Base-by-base conservation (phyloP, 64 coral and sea anemone species). In the Montipora efflorescens region DNA sequence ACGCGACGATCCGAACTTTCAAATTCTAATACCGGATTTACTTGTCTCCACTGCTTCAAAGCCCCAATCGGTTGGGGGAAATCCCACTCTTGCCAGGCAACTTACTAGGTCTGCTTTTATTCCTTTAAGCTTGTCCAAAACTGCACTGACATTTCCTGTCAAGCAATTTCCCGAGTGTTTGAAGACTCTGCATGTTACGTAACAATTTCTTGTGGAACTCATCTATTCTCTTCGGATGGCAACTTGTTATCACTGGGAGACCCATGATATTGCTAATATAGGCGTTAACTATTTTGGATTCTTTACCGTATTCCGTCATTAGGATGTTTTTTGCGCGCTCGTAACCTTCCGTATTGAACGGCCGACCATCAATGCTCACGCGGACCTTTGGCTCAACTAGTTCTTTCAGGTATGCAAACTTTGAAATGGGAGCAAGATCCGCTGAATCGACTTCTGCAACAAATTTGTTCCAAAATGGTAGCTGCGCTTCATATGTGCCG, bases 401-500 rank as follows among this genome's bases (percentile, higher is more conserved):
- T 57, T 92, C 90, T 15, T 85, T 92, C 20, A 92, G 22, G 66
- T 92, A 62, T 4, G 72, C 53, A 46, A 92, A 92, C 48, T 92
- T 92, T 2, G 80, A 77, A 46, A 64, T 57, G 5, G 50, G 14
- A 5, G 22, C 43, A 80, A 92, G 15, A 75, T 67, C 80, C 21
- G 90, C 18, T 8, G 14, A 36, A 36, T 36, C 36, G 36, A 36
- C 36, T 36, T 2, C 36, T 36, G 36, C 36, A 36, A 36, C 36
- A 66, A 90, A 90, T 90, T 90, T 90, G 58, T 57, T 78, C 88
- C 88, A 90, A 19, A 90, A 90, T 5, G 88, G 64, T 1, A 90
- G 88, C 88, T 55, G 78, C 46, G 47, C 78, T 0, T 16, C 74
- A 44, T 28, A 77, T 18, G 58, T 49, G 8, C 76, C 75, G 20